These are phyloP conservation scores for Hesperia comma DNA, from an alignment of 2,888 invertebrate genomes.

Conservation along the genomic window DNA sequence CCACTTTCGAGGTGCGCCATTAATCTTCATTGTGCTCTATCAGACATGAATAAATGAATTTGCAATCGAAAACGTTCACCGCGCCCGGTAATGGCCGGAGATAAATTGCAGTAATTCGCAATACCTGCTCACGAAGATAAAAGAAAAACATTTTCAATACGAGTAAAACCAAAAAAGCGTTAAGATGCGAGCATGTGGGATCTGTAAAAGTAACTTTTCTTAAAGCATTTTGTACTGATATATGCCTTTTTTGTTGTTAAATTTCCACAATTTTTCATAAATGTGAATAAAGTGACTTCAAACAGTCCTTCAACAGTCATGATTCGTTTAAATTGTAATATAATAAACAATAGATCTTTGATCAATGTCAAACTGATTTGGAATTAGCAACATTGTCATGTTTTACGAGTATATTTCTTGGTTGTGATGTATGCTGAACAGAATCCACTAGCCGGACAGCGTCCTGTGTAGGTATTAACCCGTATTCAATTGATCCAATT, in stretches of 20 bases:
- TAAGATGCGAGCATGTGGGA: neutral
- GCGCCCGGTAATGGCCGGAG: conserved; percentile 13
- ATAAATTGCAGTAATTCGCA: conserved; percentile 13
- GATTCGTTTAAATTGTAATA: no score
- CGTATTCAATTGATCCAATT: conserved; percentile 13
- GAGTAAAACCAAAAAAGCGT: neutral
- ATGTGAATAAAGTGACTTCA: no score
- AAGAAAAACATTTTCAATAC: neutral
- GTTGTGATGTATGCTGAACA: no score
- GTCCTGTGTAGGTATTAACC: neutral
- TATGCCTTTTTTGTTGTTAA: no score
- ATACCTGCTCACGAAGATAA: neutral
- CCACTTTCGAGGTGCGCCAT: conserved; percentile 38
- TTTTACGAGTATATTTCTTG: no score
- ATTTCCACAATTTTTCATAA: no score
- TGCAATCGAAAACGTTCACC: conserved; percentile 28
- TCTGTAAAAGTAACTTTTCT: neutral
- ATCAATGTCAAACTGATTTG: no score
- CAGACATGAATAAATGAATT: conserved; percentile 34
- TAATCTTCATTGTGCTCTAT: conserved; percentile 44
- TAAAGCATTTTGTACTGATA: no score
- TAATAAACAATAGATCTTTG: no score
- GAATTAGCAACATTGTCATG: no score
- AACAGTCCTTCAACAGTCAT: no score
- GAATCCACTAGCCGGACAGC: no score